Evolutionary conservation across 1,140 invertebrate species (phyloP).

Genomic region (Aplysia californica): DNA sequence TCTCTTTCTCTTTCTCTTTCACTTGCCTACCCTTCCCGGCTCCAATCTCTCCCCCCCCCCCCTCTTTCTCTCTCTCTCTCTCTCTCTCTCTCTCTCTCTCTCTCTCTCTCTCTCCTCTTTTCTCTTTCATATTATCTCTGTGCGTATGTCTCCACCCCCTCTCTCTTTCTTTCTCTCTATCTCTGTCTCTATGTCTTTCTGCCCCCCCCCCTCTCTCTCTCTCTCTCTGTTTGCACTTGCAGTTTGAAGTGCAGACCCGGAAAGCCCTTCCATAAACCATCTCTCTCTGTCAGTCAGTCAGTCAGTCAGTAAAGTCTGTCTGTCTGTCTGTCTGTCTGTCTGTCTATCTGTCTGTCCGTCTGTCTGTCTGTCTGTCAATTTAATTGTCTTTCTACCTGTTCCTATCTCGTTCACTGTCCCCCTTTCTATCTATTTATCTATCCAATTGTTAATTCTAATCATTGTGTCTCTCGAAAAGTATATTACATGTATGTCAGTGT

Average conservation of each 20-base stretch:
- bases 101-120: constrained; percentile 3
- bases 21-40: too few species aligned
- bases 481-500: neutral
- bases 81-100: constrained; percentile 8
- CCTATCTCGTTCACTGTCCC: neutral
- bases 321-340: too few species aligned
- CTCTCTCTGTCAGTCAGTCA: neutral
- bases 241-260: too few species aligned
- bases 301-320: too few species aligned
- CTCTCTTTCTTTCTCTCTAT: neutral
- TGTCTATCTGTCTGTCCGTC: too few species aligned
- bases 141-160: too few species aligned
- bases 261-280: too few species aligned
- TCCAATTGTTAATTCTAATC: neutral
- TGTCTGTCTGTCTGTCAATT: neutral
- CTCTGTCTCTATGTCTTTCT: neutral
- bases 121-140: too few species aligned
- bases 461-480: too few species aligned
- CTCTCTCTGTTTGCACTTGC: constrained; percentile 8
- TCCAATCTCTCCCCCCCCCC: too few species aligned
- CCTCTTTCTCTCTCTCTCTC: neutral
- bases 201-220: constrained; percentile 13
- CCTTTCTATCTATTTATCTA: constrained; percentile 1
- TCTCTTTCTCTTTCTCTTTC: too few species aligned
- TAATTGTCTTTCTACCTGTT: neutral